These are phyloP conservation scores for Loripinus fragilis DNA, from an alignment of 2,888 invertebrate species.

Conservation along the genomic window DNA sequence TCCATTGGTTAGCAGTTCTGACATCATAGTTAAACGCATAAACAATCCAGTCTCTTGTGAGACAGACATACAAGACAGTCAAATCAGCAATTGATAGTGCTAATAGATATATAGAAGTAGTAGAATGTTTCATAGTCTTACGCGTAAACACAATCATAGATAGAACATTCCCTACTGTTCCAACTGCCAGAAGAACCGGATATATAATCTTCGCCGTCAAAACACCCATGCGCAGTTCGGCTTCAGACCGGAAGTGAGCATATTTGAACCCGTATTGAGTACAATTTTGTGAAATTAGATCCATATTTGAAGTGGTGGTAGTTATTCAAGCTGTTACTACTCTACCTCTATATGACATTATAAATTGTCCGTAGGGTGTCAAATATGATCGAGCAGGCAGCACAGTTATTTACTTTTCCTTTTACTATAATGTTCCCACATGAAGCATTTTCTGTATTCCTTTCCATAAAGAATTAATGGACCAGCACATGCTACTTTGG, in stretches of 20 bases:
- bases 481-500: too few relatives aligned
- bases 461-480: too few relatives aligned
- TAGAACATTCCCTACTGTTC: slow-evolving; percentile 70
- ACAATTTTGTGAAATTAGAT: too few relatives aligned
- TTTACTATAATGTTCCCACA: too few relatives aligned
- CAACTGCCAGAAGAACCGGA: slow-evolving; percentile 68
- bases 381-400: too few relatives aligned
- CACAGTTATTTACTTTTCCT: too few relatives aligned
- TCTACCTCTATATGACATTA: too few relatives aligned
- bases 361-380: too few relatives aligned
- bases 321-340: too few relatives aligned
- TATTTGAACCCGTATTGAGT: too few relatives aligned
- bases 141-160: slow-evolving; percentile 63
- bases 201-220: slow-evolving; percentile 56
- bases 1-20: slow-evolving; percentile 36
- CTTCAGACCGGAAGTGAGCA: slow-evolving; percentile 43
- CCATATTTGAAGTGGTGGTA: too few relatives aligned
- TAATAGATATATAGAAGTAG: slow-evolving; percentile 67
- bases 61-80: slow-evolving; percentile 66
- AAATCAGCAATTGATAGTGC: slow-evolving; percentile 65
- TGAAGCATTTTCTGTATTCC: too few relatives aligned
- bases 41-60: slow-evolving; percentile 64
- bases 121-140: slow-evolving; percentile 53
- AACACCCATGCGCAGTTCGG: slow-evolving; percentile 34
- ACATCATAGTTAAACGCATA: slow-evolving; percentile 56